Conservation (phyloP, 2,113 vertebrate genomes). For the Cebus imitator region DNA sequence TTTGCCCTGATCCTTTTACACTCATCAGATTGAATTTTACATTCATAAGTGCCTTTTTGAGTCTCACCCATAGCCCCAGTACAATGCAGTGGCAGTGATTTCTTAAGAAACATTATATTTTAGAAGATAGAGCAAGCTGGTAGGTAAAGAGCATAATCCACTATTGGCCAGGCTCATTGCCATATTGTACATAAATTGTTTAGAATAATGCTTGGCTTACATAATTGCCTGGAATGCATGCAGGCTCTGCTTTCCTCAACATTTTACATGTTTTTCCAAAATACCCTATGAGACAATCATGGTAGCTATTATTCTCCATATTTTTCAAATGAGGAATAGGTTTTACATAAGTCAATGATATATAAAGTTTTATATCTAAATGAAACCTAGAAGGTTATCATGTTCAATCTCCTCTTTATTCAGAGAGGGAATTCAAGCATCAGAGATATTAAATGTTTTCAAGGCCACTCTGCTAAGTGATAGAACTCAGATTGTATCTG, state of each 20-base stretch:
- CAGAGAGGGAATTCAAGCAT: not conserved
- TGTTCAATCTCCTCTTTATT: not conserved
- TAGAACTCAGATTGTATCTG: not conserved
- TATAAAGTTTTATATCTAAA: not conserved
- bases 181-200: not conserved
- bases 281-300: not conserved
- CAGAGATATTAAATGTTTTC: not conserved
- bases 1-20: not conserved
- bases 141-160: not conserved
- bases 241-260: not conserved
- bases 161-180: not conserved
- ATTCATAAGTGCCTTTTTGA: not conserved
- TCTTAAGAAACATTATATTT: not conserved
- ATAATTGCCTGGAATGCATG: not conserved
- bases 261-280: constrained; percentile 24
- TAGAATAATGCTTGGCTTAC: not conserved
- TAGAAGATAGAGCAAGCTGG: not conserved
- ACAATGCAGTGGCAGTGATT: not conserved
- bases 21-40: not conserved
- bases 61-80: not conserved
- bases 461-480: not conserved
- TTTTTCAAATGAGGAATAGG: not conserved
- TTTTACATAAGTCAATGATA: not conserved
- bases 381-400: not conserved
- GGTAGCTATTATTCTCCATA: not conserved